Percentiles rank a stretch among this genome's conserved stretches.
Conservation (phyloP, 2,797 vertebrate species). For the Galagoides demidoff region DNA sequence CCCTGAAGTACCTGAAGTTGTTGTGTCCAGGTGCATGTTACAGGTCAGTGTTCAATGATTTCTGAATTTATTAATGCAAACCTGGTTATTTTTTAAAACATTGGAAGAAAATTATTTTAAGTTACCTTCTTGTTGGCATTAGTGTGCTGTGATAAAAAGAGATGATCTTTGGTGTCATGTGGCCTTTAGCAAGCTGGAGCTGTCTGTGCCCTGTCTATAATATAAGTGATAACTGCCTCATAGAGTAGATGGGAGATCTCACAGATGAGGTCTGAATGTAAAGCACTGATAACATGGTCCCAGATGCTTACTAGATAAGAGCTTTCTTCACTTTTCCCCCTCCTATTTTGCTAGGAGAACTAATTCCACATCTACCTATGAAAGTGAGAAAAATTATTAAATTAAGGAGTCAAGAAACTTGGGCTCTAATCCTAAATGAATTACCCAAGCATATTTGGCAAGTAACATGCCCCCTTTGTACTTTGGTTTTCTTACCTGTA, state of each 20-base stretch:
- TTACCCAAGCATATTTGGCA: not conserved
- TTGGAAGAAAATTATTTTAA: constrained; percentile 30
- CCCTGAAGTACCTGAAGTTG: constrained; percentile 98
- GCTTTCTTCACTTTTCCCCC: not conserved
- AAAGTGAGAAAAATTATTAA: constrained; percentile 46
- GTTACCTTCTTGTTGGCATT: constrained; percentile 43
- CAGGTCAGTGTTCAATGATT: constrained; percentile 91
- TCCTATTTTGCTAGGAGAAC: constrained; percentile 1
- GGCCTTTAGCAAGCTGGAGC: not conserved
- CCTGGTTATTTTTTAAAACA: constrained; percentile 37
- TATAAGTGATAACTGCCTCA: not conserved
- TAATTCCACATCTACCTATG: not conserved
- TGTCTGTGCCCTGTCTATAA: not conserved
- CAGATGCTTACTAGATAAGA: not conserved
- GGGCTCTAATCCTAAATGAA: constrained; percentile 22
- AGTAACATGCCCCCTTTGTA: constrained; percentile 3
- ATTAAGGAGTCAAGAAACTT: constrained; percentile 44
- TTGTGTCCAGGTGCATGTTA: constrained; percentile 98
- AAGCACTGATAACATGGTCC: not conserved
- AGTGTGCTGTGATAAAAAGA: constrained; percentile 39
- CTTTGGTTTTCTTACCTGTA: constrained; percentile 12
- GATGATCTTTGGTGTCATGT: constrained; percentile 40
- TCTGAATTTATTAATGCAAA: constrained; percentile 51
- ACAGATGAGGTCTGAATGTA: not conserved
- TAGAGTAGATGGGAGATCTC: not conserved